Conservation (phyloP, 92 coral and sea anemone genomes). For the Pocillopora meandrina region DNA sequence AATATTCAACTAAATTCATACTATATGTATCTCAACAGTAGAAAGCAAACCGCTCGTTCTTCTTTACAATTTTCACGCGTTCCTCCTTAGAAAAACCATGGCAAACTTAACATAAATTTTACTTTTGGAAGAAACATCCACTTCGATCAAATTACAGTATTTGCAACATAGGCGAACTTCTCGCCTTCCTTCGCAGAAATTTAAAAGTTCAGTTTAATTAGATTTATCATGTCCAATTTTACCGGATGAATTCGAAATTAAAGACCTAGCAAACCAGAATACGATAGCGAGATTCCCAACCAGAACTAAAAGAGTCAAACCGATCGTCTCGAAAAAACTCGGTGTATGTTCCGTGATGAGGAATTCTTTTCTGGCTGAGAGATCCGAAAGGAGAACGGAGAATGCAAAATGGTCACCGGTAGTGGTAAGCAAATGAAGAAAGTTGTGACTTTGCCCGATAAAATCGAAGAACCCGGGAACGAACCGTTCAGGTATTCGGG, state of each 20-base stretch:
- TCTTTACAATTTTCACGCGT: not conserved
- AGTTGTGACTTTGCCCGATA: constrained; percentile 75
- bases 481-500: constrained; percentile 71
- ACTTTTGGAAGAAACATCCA: not conserved
- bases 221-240: not conserved
- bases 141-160: not conserved
- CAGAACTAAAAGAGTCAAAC: constrained; percentile 57
- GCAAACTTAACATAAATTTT: not conserved
- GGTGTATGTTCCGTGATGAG: constrained; percentile 46
- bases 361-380: constrained; percentile 50
- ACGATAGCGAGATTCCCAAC: constrained; percentile 66
- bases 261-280: constrained; percentile 48
- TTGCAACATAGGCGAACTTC: not conserved
- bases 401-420: constrained; percentile 74
- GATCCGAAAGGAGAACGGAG: constrained; percentile 63
- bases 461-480: constrained; percentile 72
- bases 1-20: too few relatives aligned
- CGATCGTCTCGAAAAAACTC: constrained; percentile 66
- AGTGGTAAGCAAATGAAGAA: constrained; percentile 73
- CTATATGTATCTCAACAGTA: too few relatives aligned
- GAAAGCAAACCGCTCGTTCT: too few relatives aligned
- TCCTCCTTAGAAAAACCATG: not conserved
- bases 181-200: not conserved
- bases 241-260: constrained; percentile 31
- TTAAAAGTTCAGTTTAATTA: not conserved